A percentile compares a stretch with the other conserved stretches of the same genome.
phyloP scores from a whole-genome alignment of 92 coral and sea anemone species.

The Galaxea fascicularis region DNA sequence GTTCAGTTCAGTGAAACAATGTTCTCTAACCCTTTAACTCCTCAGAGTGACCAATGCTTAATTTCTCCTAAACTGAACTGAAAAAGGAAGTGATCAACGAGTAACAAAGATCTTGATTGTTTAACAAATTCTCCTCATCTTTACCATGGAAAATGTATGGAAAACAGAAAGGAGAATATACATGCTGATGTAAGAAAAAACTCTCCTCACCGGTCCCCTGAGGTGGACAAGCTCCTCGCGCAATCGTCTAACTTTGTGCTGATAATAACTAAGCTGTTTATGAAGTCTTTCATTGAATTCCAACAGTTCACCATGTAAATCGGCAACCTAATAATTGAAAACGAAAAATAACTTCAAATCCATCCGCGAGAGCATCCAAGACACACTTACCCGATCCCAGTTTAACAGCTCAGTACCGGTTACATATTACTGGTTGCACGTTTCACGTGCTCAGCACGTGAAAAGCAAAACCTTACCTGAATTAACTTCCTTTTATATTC shows the following conservation, averaged over 20 bases:
- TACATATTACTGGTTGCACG: background rate
- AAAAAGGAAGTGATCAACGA: too few species aligned
- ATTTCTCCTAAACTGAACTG: too few species aligned
- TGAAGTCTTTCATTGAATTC: conserved; percentile 95
- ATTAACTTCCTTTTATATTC: conserved; percentile 92
- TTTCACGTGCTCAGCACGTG: background rate
- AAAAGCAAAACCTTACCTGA: conserved; percentile 65
- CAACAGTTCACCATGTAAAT: conserved; percentile 96
- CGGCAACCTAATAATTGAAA: conserved; percentile 80
- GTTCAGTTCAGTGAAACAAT: too few species aligned
- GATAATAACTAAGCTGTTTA: conserved; percentile 74
- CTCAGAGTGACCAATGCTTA: too few species aligned
- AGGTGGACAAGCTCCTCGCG: conserved; percentile 89
- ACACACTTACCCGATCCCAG: too few species aligned
- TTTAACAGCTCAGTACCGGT: background rate
- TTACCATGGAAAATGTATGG: too few species aligned
- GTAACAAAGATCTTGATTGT: too few species aligned
- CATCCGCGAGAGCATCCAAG: too few species aligned
- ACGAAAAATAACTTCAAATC: background rate
- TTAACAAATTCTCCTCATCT: too few species aligned
- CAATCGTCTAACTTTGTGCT: conserved; percentile 79
- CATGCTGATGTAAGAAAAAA: too few species aligned
- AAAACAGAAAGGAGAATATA: too few species aligned
- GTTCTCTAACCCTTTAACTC: too few species aligned
- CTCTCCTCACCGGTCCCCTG: conserved; percentile 89